Conservation (phyloP, 2,113 vertebrate species). For the Pholis gunnellus region DNA sequence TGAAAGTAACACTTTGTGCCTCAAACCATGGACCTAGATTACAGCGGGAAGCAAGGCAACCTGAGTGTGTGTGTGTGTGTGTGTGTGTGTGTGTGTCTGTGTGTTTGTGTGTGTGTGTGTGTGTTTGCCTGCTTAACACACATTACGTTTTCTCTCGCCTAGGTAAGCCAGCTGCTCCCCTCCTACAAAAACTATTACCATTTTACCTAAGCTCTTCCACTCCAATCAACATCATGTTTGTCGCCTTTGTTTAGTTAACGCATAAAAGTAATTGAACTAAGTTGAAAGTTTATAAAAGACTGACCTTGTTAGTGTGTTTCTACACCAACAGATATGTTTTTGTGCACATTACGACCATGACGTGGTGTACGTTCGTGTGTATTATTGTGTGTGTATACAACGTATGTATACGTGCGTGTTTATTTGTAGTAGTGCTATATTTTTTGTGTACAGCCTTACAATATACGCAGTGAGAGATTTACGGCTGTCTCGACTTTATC, state of each 20-base stretch:
- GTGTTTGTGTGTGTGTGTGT: slow-evolving; percentile 19
- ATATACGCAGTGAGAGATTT: slow-evolving; percentile 15
- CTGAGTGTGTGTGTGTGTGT: slow-evolving; percentile 34
- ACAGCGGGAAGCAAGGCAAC: slow-evolving; percentile 54
- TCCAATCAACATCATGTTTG: slow-evolving; percentile 28
- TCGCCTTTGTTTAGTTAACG: slow-evolving; percentile 5
- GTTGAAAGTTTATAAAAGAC: not conserved
- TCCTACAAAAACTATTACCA: slow-evolving; percentile 18
- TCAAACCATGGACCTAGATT: slow-evolving; percentile 69
- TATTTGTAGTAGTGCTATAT: not conserved
- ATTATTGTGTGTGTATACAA: not conserved
- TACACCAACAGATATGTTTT: not conserved
- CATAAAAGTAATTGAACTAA: not conserved
- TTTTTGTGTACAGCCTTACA: not conserved
- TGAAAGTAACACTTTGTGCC: slow-evolving; percentile 74
- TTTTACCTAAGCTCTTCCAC: slow-evolving; percentile 31
- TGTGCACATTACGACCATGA: not conserved
- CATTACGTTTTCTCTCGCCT: slow-evolving; percentile 17
- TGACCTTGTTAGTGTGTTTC: slow-evolving; percentile 6
- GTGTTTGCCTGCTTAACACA: slow-evolving; percentile 18
- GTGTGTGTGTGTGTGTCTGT: slow-evolving; percentile 18
- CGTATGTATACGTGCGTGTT: not conserved
- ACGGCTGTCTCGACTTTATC: slow-evolving; percentile 29
- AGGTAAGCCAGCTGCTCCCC: slow-evolving; percentile 44
- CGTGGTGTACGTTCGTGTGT: not conserved